Conservation (phyloP, 2,888 invertebrate species). For the Arenicola marina region DNA sequence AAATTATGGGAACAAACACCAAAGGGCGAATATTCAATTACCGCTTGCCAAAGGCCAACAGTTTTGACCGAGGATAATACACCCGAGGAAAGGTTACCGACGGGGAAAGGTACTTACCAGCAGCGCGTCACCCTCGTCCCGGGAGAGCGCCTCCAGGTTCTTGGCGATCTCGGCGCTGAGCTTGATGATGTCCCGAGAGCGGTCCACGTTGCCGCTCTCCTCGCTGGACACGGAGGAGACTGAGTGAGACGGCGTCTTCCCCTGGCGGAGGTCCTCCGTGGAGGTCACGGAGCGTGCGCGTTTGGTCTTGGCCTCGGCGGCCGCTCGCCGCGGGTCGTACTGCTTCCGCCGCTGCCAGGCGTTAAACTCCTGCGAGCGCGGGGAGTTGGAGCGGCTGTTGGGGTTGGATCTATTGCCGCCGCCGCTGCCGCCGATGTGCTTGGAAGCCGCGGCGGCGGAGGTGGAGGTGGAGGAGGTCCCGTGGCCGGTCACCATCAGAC, state of each 20-base stretch:
- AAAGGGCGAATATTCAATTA: neutral
- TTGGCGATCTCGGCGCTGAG: neutral
- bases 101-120: neutral
- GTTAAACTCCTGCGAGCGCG: slow-evolving; percentile 74
- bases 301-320: slow-evolving; percentile 73
- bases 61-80: too few relatives aligned
- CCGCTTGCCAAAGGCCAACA: too few relatives aligned
- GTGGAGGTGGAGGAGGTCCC: neutral
- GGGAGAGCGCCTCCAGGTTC: neutral
- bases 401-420: slow-evolving; percentile 36
- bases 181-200: neutral
- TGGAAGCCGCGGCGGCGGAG: neutral
- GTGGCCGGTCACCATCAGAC: neutral
- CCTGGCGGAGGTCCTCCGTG: neutral
- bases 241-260: neutral
- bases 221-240: slow-evolving; percentile 13
- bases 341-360: slow-evolving; percentile 95
- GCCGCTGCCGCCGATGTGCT: neutral
- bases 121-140: neutral
- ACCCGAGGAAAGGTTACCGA: neutral
- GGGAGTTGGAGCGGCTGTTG: slow-evolving; percentile 44
- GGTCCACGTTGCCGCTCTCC: slow-evolving; percentile 3
- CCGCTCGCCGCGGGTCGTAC: slow-evolving; percentile 93
- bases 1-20: neutral
- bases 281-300: slow-evolving; percentile 5